phyloP scores from a whole-genome alignment of 2,888 invertebrate genomes.

The Noctua fimbriata region DNA sequence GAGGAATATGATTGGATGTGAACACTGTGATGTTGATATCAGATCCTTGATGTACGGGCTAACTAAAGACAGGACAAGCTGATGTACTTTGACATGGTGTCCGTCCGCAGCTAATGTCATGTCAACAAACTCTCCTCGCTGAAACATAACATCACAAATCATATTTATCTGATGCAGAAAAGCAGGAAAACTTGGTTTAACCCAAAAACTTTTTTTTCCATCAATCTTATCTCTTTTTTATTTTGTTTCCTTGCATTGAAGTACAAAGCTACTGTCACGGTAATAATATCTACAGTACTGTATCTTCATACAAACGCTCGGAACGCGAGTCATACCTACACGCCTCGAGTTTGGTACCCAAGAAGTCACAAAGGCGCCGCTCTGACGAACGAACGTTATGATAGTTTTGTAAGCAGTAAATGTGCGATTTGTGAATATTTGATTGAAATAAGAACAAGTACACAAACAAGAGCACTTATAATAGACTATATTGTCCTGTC shows the following conservation, averaged over 20 bases:
- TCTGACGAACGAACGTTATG: no score
- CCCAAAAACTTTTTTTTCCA: neutral
- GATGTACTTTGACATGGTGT: conserved; percentile 86
- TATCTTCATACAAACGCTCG: no score
- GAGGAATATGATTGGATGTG: conserved; percentile 86
- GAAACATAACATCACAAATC: conserved; percentile 24
- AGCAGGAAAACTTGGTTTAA: neutral
- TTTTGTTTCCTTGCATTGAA: neutral
- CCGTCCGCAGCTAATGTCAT: conserved; percentile 88
- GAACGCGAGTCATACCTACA: no score
- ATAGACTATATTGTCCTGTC: no score
- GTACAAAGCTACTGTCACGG: neutral
- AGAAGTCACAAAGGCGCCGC: no score
- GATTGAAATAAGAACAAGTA: no score
- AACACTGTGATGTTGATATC: conserved; percentile 80
- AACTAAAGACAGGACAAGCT: conserved; percentile 83
- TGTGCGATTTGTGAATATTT: no score
- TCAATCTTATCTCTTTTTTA: neutral
- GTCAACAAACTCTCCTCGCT: conserved; percentile 88
- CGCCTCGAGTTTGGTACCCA: no score
- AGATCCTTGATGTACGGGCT: conserved; percentile 86
- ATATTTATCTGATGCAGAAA: neutral
- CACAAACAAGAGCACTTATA: no score
- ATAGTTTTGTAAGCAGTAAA: no score
- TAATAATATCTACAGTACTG: no score